Conservation (phyloP, 2,797 vertebrate species). For the Esox lucius region DNA sequence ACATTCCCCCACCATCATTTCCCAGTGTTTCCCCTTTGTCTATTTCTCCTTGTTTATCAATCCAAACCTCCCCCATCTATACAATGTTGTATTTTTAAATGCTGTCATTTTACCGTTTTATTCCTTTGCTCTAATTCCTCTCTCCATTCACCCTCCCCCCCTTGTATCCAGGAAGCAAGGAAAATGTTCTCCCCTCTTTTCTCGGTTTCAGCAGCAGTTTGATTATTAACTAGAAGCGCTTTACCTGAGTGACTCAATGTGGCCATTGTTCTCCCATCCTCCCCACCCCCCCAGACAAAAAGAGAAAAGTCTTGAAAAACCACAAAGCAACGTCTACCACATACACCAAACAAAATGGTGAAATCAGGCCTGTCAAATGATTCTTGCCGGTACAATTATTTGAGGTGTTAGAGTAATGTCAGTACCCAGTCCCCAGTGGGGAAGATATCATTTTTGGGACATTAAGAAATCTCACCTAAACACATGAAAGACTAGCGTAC, state of each 20-base stretch:
- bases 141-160: conserved; percentile 16
- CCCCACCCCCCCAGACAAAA: conserved; percentile 44
- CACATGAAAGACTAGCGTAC: conserved; percentile 3
- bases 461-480: conserved; percentile 38
- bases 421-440: not conserved
- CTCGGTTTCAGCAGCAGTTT: conserved; percentile 63
- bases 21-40: not conserved
- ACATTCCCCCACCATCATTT: not conserved
- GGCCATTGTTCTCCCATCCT: conserved; percentile 63
- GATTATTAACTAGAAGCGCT: conserved; percentile 73
- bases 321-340: conserved; percentile 7
- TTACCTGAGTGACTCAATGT: conserved; percentile 67
- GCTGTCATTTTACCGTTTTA: conserved; percentile 21
- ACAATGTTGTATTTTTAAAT: conserved; percentile 31
- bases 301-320: conserved; percentile 31
- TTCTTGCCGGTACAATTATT: conserved; percentile 12
- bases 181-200: conserved; percentile 22
- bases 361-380: conserved; percentile 28
- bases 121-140: conserved; percentile 14
- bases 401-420: not conserved
- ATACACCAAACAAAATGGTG: not conserved
- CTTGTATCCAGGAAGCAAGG: conserved; percentile 7
- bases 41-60: not conserved
- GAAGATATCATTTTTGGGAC: conserved; percentile 15
- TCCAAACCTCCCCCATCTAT: conserved; percentile 19